Percentiles rank a stretch among this genome's conserved stretches.
phyloP scores from a whole-genome alignment of 2,888 invertebrate species.

The Priocnemis perturbator region DNA sequence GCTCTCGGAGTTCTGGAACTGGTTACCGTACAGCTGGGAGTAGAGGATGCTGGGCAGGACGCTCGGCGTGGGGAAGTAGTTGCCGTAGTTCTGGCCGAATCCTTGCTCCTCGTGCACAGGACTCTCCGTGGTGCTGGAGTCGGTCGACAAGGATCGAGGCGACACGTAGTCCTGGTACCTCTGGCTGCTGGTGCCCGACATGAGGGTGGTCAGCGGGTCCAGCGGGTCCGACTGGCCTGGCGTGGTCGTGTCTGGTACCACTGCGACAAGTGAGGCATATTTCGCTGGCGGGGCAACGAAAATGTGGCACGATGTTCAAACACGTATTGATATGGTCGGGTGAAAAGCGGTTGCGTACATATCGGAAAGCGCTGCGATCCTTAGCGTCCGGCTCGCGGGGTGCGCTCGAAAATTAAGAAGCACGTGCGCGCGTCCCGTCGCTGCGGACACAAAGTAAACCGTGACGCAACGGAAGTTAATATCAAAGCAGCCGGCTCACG shows the following conservation, averaged over 20 bases:
- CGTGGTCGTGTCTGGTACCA: slow-evolving; percentile 85
- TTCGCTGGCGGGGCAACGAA: not conserved
- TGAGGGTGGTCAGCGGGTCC: slow-evolving; percentile 68
- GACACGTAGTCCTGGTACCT: slow-evolving; percentile 74
- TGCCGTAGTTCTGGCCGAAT: slow-evolving; percentile 79
- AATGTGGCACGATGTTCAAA: slow-evolving; percentile 2
- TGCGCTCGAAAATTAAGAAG: no score
- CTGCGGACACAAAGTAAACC: no score
- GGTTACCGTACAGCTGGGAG: slow-evolving; percentile 86
- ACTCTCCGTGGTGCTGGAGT: slow-evolving; percentile 89
- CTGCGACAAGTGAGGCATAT: slow-evolving; percentile 29
- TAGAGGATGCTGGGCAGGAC: slow-evolving; percentile 89
- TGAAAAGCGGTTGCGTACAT: not conserved
- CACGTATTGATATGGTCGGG: not conserved
- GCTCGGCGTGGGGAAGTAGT: slow-evolving; percentile 80
- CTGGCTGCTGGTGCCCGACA: slow-evolving; percentile 64
- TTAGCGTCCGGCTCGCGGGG: no score
- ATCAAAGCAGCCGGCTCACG: no score
- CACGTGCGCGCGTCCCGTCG: no score
- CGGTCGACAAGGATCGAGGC: slow-evolving; percentile 87
- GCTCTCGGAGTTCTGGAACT: slow-evolving; percentile 71
- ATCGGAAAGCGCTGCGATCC: no score
- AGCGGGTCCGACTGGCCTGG: slow-evolving; percentile 72
- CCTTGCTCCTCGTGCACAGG: slow-evolving; percentile 88
- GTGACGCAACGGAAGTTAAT: no score